phyloP scores from a whole-genome alignment of 2,113 vertebrate species.

The Paraplagusia blochii region DNA sequence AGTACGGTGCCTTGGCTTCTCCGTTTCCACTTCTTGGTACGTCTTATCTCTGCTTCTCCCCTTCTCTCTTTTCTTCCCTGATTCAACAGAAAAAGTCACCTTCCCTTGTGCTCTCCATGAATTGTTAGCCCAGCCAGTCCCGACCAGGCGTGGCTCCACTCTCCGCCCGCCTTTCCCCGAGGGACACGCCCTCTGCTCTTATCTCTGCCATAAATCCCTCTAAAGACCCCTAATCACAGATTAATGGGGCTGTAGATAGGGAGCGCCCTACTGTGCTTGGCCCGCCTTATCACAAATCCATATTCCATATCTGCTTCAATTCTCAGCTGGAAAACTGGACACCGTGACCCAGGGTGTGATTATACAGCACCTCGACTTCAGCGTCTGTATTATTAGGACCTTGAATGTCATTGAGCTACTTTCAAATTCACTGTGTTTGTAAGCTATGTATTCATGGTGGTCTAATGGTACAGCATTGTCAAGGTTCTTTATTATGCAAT shows the following conservation, averaged over 20 bases:
- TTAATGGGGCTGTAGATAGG: conserved; percentile 71
- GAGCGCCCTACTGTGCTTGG: conserved; percentile 48
- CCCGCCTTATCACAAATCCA: conserved; percentile 62
- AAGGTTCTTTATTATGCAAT: conserved; percentile 43
- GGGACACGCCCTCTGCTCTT: conserved; percentile 67
- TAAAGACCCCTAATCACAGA: conserved; percentile 75
- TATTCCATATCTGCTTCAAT: conserved; percentile 51
- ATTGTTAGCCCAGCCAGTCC: conserved; percentile 37
- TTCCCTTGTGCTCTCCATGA: conserved; percentile 41
- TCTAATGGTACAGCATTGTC: conserved; percentile 12
- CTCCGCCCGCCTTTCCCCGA: conserved; percentile 37
- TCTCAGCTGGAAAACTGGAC: conserved; percentile 41
- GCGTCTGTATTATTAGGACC: conserved; percentile 37
- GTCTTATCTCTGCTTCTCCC: conserved; percentile 31
- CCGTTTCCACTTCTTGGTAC: not conserved
- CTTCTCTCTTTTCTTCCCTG: conserved; percentile 44
- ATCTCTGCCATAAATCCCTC: conserved; percentile 74
- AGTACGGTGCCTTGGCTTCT: conserved; percentile 21
- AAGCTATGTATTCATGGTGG: too few relatives aligned
- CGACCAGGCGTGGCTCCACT: conserved; percentile 47
- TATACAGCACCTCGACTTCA: conserved; percentile 25
- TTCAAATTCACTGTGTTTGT: conserved; percentile 29
- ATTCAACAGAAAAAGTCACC: conserved; percentile 57
- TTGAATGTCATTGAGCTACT: conserved; percentile 42
- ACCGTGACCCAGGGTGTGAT: conserved; percentile 27